These are phyloP conservation scores for Rhorus exstirpatorius DNA, from an alignment of 2,888 invertebrate genomes.

Conservation along the genomic window DNA sequence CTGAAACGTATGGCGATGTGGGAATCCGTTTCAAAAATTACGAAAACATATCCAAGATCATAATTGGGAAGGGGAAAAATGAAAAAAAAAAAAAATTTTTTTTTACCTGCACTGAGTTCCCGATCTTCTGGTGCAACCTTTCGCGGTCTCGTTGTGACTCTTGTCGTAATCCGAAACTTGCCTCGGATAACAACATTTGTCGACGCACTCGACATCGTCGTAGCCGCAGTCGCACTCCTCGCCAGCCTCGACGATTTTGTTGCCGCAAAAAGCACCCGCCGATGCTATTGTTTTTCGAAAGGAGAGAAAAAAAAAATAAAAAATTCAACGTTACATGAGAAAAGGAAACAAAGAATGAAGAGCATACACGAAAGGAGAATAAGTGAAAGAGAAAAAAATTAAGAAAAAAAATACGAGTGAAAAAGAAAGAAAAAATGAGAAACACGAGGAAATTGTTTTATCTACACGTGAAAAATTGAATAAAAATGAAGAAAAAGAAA, in stretches of 20 bases:
- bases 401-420: too few relatives aligned
- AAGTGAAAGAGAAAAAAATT: too few relatives aligned
- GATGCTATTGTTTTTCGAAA: constrained; percentile 88
- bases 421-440: too few relatives aligned
- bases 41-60: too few relatives aligned
- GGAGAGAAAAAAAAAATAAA: constrained; percentile 40
- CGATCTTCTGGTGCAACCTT: constrained; percentile 92
- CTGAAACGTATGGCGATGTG: too few relatives aligned
- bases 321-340: too few relatives aligned
- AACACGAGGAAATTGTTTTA: too few relatives aligned
- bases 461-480: too few relatives aligned
- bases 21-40: too few relatives aligned
- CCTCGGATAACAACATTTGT: constrained; percentile 97
- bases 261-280: constrained; percentile 99
- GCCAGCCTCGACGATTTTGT: constrained; percentile 98
- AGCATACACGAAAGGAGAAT: too few relatives aligned
- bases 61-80: too few relatives aligned
- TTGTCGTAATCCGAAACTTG: constrained; percentile 91
- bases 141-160: constrained; percentile 90
- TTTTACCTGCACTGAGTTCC: constrained; percentile 93
- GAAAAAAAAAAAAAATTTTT: constrained; percentile 54
- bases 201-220: constrained; percentile 95
- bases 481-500: too few relatives aligned
- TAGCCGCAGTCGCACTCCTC: constrained; percentile 99
- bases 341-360: background rate